These are phyloP conservation scores for Agapornis roseicollis DNA, from an alignment of 2,113 vertebrate species.

Conservation along the genomic window DNA sequence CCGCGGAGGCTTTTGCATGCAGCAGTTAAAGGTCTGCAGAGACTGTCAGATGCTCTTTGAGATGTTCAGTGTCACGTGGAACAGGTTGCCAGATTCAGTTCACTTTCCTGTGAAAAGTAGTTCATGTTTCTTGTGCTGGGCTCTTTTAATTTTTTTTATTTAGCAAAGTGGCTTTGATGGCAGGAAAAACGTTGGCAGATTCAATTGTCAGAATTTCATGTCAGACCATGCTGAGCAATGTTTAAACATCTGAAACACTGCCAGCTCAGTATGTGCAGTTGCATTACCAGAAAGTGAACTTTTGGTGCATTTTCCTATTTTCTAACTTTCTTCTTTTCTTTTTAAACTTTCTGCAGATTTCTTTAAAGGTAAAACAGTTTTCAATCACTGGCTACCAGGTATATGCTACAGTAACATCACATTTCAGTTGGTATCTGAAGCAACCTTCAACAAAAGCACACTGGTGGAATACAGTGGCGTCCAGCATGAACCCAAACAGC, in stretches of 20 bases:
- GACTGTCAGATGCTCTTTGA: neutral
- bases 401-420: slow-evolving; percentile 93
- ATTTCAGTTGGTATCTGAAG: slow-evolving; percentile 93
- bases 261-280: neutral
- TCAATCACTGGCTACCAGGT: slow-evolving; percentile 95
- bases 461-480: slow-evolving; percentile 84
- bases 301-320: neutral
- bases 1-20: neutral
- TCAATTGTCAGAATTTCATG: neutral
- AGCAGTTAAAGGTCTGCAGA: neutral
- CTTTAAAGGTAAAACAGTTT: slow-evolving; percentile 91
- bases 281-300: neutral
- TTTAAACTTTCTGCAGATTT: slow-evolving; percentile 81
- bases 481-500: slow-evolving; percentile 82
- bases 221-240: neutral
- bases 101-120: neutral
- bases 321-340: neutral
- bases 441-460: slow-evolving; percentile 83
- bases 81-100: slow-evolving; percentile 26
- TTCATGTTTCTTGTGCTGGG: neutral
- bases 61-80: neutral
- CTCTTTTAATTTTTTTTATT: neutral
- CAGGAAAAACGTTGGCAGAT: neutral
- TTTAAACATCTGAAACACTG: neutral
- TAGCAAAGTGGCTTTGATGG: neutral